These are phyloP conservation scores for Andricus grossulariae DNA, from an alignment of 1,140 invertebrate species.

Conservation along the genomic window DNA sequence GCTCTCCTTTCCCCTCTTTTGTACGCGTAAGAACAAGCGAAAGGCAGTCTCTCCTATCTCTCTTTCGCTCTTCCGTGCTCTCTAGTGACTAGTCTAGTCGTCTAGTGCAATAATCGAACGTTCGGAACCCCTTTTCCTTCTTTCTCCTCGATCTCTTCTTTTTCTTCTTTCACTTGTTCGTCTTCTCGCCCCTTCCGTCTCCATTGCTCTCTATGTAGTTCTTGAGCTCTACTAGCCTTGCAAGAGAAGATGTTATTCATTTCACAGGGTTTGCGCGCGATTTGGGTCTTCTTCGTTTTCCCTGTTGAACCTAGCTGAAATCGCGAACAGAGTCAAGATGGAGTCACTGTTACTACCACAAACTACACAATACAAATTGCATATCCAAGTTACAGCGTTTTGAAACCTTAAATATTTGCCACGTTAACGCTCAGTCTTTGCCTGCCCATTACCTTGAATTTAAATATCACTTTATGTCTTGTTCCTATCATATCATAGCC, in stretches of 20 bases:
- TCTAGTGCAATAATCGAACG: slow-evolving; percentile 44
- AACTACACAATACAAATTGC: slow-evolving; percentile 48
- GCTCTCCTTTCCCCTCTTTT: slow-evolving; percentile 33
- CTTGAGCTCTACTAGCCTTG: slow-evolving; percentile 25
- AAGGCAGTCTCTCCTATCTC: slow-evolving; percentile 34
- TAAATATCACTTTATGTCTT: too few relatives aligned
- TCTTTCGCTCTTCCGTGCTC: slow-evolving; percentile 28
- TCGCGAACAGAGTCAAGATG: background rate
- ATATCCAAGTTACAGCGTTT: background rate
- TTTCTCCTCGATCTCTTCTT: slow-evolving; percentile 31
- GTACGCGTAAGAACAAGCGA: too few relatives aligned
- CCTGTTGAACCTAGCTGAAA: background rate
- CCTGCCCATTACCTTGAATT: too few relatives aligned
- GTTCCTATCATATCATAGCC: too few relatives aligned
- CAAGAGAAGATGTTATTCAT: slow-evolving; percentile 48
- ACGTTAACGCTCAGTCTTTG: too few relatives aligned
- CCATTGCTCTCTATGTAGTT: slow-evolving; percentile 30
- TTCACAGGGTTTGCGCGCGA: slow-evolving; percentile 45
- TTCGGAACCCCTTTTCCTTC: slow-evolving; percentile 18
- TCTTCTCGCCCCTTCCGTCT: slow-evolving; percentile 38
- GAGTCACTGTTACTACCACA: slow-evolving; percentile 50
- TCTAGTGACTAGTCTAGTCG: background rate
- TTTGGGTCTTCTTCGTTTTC: background rate
- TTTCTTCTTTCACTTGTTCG: slow-evolving; percentile 18
- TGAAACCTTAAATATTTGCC: too few relatives aligned